These are phyloP conservation scores for Cotesia typhae DNA, from an alignment of 1,140 invertebrate genomes.

Conservation along the genomic window DNA sequence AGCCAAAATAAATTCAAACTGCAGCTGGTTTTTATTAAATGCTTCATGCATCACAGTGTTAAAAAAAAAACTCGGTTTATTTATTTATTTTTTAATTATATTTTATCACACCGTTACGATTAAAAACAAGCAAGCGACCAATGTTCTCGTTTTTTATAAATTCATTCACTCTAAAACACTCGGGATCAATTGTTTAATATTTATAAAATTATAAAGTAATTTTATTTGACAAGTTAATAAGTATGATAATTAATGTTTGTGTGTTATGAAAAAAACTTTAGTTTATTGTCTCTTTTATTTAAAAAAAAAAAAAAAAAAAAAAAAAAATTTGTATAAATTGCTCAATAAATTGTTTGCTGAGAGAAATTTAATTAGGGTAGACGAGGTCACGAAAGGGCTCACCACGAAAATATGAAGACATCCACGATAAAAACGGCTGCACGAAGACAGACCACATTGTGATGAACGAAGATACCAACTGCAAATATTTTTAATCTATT, in stretches of 20 bases:
- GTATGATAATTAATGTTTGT: no score
- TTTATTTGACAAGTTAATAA: not conserved
- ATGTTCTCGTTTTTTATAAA: not conserved
- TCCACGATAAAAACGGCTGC: conserved; percentile 52
- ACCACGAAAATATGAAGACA: conserved; percentile 50
- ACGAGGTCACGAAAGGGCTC: conserved; percentile 30
- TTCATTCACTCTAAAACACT: no score
- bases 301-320: no score
- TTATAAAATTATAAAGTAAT: not conserved
- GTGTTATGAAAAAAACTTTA: not conserved
- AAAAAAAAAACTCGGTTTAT: conserved; percentile 31
- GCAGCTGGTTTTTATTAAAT: not conserved
- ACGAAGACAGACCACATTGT: conserved; percentile 51
- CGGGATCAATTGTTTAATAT: not conserved
- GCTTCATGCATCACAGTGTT: conserved; percentile 34
- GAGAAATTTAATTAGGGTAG: conserved; percentile 36
- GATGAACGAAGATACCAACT: conserved; percentile 45
- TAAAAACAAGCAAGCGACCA: conserved; percentile 27
- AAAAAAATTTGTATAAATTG: not conserved
- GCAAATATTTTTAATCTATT: conserved; percentile 25
- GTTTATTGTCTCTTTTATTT: no score
- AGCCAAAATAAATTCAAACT: conserved; percentile 8
- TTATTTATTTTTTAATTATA: not conserved
- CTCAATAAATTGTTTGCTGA: not conserved
- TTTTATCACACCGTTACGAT: conserved; percentile 6